These are phyloP conservation scores for Amphiduros pacificus DNA, from an alignment of 2,888 invertebrate genomes.

Conservation along the genomic window DNA sequence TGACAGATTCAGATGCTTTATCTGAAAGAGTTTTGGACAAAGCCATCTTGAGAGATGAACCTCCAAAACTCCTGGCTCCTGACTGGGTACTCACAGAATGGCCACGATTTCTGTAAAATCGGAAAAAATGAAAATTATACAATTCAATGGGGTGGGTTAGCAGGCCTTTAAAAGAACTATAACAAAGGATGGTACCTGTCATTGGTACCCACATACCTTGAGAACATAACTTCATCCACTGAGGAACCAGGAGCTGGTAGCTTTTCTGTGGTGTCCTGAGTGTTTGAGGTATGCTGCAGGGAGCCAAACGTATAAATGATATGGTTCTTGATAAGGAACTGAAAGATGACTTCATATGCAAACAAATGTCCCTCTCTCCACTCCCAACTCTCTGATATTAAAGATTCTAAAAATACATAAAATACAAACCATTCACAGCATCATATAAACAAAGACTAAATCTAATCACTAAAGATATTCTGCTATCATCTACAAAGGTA, in stretches of 20 bases:
- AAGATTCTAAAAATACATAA: too few species aligned
- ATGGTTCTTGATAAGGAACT: slow-evolving; percentile 53
- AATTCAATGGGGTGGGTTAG: too few species aligned
- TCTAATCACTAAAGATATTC: too few species aligned
- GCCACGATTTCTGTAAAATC: not conserved
- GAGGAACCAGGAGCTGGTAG: not conserved
- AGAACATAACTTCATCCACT: not conserved
- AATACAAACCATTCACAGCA: too few species aligned
- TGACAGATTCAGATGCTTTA: too few species aligned
- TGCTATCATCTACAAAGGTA: too few species aligned
- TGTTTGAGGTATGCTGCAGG: slow-evolving; percentile 28
- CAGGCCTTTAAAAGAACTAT: too few species aligned
- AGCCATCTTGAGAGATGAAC: not conserved
- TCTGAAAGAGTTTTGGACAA: not conserved
- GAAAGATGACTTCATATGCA: slow-evolving; percentile 53
- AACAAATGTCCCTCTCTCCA: slow-evolving; percentile 52
- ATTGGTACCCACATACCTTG: not conserved
- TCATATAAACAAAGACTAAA: too few species aligned
- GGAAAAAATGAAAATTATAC: too few species aligned
- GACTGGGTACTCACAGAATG: not conserved
- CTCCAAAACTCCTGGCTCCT: slow-evolving; percentile 2
- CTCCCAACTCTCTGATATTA: slow-evolving; percentile 44
- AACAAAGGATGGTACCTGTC: too few species aligned
- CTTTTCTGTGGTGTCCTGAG: not conserved
- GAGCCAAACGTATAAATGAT: slow-evolving; percentile 52